Evolutionary conservation across 2,888 invertebrate species (phyloP), one percentile per base, ranked within the genome.

Genomic region (Fabriciana adippe): DNA sequence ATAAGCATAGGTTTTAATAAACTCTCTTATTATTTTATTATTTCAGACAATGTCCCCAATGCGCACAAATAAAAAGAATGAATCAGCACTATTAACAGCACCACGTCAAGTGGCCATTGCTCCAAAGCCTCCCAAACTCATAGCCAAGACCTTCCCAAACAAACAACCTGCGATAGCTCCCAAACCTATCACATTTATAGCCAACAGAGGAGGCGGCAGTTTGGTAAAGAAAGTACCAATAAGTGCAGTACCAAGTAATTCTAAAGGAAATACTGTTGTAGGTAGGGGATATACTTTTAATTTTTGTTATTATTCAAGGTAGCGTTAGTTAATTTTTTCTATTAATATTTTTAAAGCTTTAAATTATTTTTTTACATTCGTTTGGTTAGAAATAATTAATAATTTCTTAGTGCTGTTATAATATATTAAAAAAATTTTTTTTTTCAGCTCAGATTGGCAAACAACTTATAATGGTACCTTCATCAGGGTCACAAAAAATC

Each of bases 51-150:
- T 78, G 31, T 74, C 78, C 4, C 67, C 71, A n/a, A 55, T 72
- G 21, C 65, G 78, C 2, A 67, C 68, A 6, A 74, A 75, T 35
- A 81, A 78, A 60, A 85, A 82, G 70, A 67, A 74, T 6, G 81
- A 85, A 50, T 64, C 81, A 3, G 64, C 75, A 0, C 72, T 47
- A 48, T 16, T 51, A 35, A 71, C 79, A 1, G 74, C 76, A 0
- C 89, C 87, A 73, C 90, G 79, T 74, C 93, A 84, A 70, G 86
- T 93, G 2, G 90, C 93, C 1, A 94, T 94, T 70, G 93, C 93
- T 0, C 93, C 94, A 0, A 94, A 90, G 75, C 91, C 88, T 0
- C 73, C 83, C 75, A 74, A 77, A 74, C 66, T 87, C 70, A 81
- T 85, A n/a, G 51, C 69, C 1, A 86, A 84, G 41, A 77, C 69